Conservation (phyloP, 2,888 invertebrate species). For the Hoplodrina ambigua region DNA sequence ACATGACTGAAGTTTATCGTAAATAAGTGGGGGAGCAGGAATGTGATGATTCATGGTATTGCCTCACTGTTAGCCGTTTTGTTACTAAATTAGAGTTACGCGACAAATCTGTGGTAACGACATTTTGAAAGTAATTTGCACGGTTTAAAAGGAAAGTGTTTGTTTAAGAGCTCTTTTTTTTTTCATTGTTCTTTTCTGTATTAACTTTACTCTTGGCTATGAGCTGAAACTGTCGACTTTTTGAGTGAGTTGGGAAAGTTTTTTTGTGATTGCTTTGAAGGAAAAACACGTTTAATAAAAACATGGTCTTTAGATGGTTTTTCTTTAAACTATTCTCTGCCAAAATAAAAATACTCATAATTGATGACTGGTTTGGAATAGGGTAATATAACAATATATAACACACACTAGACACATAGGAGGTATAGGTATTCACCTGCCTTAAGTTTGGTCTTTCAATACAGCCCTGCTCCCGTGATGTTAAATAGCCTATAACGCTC, state of each 20-base stretch:
- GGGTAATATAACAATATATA: no score
- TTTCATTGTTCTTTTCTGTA: conserved; percentile 39
- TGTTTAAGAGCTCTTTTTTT: conserved; percentile 52
- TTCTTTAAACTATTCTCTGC: no score
- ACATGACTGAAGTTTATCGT: conserved; percentile 61
- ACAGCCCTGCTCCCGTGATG: no score
- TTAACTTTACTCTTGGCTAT: conserved; percentile 34
- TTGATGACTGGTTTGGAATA: no score
- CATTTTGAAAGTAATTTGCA: conserved; percentile 57
- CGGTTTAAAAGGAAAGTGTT: conserved; percentile 51
- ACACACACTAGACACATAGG: no score
- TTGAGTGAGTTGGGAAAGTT: conserved; percentile 25
- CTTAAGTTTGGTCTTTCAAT: no score
- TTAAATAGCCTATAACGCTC: no score
- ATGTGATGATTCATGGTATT: conserved; percentile 61
- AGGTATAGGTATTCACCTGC: no score
- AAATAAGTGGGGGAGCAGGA: conserved; percentile 54
- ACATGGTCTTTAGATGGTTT: not conserved
- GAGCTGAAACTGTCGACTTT: conserved; percentile 40
- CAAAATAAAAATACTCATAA: no score
- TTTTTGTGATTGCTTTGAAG: conserved; percentile 21
- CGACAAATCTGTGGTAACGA: conserved; percentile 58
- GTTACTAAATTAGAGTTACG: conserved; percentile 62
- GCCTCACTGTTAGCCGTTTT: conserved; percentile 55
- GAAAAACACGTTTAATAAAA: not conserved